Evolutionary conservation across 2,113 vertebrate genomes (phyloP).

Genomic region (Amia ocellicauda): DNA sequence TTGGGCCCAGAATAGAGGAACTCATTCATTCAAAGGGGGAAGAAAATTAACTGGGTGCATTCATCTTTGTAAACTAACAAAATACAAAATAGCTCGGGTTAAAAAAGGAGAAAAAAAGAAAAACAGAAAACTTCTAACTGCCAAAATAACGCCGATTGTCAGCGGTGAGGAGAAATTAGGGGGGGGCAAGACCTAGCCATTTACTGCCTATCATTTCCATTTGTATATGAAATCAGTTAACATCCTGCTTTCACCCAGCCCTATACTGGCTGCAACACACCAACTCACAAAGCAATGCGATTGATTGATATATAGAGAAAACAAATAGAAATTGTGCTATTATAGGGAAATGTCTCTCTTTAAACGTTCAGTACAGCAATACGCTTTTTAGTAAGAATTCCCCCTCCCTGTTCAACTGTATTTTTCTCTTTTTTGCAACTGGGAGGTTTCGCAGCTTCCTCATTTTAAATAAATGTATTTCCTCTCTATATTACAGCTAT

Average conservation of each 20-base stretch:
- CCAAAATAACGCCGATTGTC: neutral
- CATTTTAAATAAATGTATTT: slow-evolving; percentile 27
- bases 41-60: slow-evolving; percentile 46
- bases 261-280: neutral
- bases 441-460: slow-evolving; percentile 31
- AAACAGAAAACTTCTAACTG: neutral
- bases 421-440: slow-evolving; percentile 12
- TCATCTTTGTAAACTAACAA: slow-evolving; percentile 41
- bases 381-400: neutral
- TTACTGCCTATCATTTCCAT: slow-evolving; percentile 1
- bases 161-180: neutral
- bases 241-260: slow-evolving; percentile 9
- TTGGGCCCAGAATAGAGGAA: slow-evolving; percentile 67
- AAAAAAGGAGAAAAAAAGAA: slow-evolving; percentile 17
- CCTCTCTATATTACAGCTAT: slow-evolving; percentile 24
- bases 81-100: slow-evolving; percentile 34
- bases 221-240: slow-evolving; percentile 10
- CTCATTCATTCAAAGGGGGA: slow-evolving; percentile 57
- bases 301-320: no score
- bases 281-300: no score
- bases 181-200: slow-evolving; percentile 1
- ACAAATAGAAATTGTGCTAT: no score
- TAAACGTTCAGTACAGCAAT: no score
- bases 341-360: no score
- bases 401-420: slow-evolving; percentile 2